Evolutionary conservation across 92 coral and sea anemone genomes (phyloP), one percentile per base, ranked within the genome.

Genomic region (Zoanthus solanderi): DNA sequence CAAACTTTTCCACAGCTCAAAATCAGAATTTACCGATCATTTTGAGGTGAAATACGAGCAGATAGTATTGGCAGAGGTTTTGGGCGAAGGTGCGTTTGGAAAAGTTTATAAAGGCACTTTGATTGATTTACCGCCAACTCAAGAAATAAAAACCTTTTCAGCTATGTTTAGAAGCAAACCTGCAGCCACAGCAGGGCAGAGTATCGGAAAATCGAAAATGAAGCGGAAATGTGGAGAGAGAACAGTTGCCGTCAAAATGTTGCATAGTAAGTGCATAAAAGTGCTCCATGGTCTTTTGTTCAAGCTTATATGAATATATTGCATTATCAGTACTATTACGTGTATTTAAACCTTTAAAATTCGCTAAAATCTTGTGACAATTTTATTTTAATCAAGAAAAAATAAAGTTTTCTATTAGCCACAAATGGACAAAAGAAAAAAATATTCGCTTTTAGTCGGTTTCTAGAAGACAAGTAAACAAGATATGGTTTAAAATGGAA

Each of bases 51-150:
- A 79, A n/a, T 61, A 79, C 5, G 60, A 79, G 23, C 84, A 79
- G 57, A 61, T 79, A 17, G n/a, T 79, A 46, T 79, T 79, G 56
- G 44, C 84, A 23, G 84, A 79, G 57, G 34, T 47, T n/a, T 44
- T 79, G 84, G 84, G 84, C 28, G 73, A 79, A 79, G 84, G 84
- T 2, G 60, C 84, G 52, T 79, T 79, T 37, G 84, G 84, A 3
- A 79, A 79, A 60, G 84, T 79, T 29, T 79, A 61, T 23, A 79
- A 79, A 44, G 84, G 84, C 42, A 66, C 56, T 9, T 61, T 79
- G 60, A 18, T 63, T 14, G 17, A 61, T 44, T n/a, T 63, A 45
- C 56, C 72, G 30, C 31, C 84, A 46, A 32, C 66, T n/a, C 65
- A 54, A 48, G 56, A 29, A 42, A 61, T 17, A 14, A 79, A 13